Conservation (phyloP, 2,888 invertebrate species). For the Herminia tarsipennalis region DNA sequence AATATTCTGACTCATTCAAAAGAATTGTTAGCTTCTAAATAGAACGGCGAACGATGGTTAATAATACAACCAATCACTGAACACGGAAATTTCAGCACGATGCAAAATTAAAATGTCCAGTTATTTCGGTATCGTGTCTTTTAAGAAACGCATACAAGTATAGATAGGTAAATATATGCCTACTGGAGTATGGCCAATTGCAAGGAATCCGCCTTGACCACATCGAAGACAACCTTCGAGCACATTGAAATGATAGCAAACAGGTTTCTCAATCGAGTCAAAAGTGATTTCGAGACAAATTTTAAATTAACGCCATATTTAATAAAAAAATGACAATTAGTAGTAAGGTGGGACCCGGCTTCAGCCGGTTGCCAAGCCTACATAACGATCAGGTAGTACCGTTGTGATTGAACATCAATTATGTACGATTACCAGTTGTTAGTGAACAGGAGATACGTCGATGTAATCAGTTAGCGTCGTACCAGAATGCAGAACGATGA, state of each 20-base stretch:
- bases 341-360: constrained; percentile 9
- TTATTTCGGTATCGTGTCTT: constrained; percentile 50
- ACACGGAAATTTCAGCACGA: constrained; percentile 50
- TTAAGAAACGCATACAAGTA: constrained; percentile 31
- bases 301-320: constrained; percentile 8
- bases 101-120: constrained; percentile 42
- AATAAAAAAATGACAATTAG: constrained; percentile 1
- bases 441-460: constrained; percentile 45
- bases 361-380: constrained; percentile 7
- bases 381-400: constrained; percentile 22
- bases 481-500: constrained; percentile 58
- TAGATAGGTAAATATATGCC: constrained; percentile 40
- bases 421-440: constrained; percentile 39
- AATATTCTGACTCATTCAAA: constrained; percentile 68
- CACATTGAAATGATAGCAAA: constrained; percentile 63
- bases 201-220: constrained; percentile 73
- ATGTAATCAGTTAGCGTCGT: constrained; percentile 54
- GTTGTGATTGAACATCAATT: constrained; percentile 29
- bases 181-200: constrained; percentile 58
- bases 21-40: constrained; percentile 63
- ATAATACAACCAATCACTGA: constrained; percentile 57
- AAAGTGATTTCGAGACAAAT: constrained; percentile 14
- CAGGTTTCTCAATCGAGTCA: constrained; percentile 49
- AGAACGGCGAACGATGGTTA: constrained; percentile 52
- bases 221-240: constrained; percentile 69